These are phyloP conservation scores for Papilio gigon DNA, from an alignment of 2,888 invertebrate species.

Conservation along the genomic window DNA sequence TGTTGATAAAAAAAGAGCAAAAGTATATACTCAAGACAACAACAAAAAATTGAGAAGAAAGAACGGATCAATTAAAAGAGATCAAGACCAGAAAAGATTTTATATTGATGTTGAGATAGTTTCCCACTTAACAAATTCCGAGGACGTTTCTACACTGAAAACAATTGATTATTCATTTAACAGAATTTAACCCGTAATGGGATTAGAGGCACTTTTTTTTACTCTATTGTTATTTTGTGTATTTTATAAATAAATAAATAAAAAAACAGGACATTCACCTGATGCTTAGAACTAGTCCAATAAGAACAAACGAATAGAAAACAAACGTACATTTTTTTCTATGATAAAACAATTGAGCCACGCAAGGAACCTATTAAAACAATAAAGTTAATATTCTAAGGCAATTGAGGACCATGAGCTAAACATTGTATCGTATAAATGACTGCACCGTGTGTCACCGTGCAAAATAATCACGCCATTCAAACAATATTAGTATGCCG, in stretches of 20 bases:
- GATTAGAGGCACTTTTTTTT: too few species aligned
- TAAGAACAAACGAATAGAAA: not conserved
- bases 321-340: not conserved
- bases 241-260: too few species aligned
- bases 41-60: not conserved
- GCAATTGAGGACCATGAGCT: conserved; percentile 28
- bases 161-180: not conserved
- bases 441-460: conserved; percentile 37
- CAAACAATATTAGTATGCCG: conserved; percentile 37
- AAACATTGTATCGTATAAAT: conserved; percentile 38
- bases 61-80: not conserved
- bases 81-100: not conserved
- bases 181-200: too few species aligned
- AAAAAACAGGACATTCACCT: conserved; percentile 4
- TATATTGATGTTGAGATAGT: not conserved
- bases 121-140: not conserved
- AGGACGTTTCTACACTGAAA: not conserved
- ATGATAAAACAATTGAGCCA: conserved; percentile 18
- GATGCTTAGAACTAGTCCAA: not conserved
- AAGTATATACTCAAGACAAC: not conserved
- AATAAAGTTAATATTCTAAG: conserved; percentile 36
- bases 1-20: not conserved
- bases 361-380: conserved; percentile 32
- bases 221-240: too few species aligned
- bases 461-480: conserved; percentile 36